phyloP scores from a whole-genome alignment of 2,888 invertebrate genomes.

The Diplazon laetatorius region DNA sequence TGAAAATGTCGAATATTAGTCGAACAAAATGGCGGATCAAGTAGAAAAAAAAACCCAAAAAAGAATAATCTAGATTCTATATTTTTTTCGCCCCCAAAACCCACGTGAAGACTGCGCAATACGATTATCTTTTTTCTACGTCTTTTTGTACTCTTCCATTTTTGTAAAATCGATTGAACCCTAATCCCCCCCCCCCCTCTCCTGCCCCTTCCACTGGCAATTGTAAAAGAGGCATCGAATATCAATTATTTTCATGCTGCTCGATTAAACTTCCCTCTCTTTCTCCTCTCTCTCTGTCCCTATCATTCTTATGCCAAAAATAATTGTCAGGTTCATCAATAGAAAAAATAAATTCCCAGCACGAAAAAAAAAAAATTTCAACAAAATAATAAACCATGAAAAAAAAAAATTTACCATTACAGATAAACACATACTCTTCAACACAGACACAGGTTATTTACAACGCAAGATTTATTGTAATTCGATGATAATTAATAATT shows the following conservation, averaged over 20 bases:
- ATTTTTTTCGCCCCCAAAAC: conserved; percentile 15
- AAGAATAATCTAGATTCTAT: conserved; percentile 13
- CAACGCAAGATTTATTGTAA: conserved; percentile 45
- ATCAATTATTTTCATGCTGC: conserved; percentile 42
- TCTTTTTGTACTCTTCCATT: conserved; percentile 67
- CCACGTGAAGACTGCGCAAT: conserved; percentile 40
- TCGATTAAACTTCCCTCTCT: too few relatives aligned
- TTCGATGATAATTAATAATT: conserved; percentile 48
- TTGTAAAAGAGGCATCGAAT: conserved; percentile 53
- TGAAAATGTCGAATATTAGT: conserved; percentile 6
- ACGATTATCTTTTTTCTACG: conserved; percentile 67
- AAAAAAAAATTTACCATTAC: conserved; percentile 43
- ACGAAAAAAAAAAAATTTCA: conserved; percentile 19
- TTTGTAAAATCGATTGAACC: conserved; percentile 47
- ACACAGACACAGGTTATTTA: conserved; percentile 46
- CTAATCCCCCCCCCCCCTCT: background rate
- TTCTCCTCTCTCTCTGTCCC: too few relatives aligned
- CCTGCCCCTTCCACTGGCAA: conserved; percentile 3
- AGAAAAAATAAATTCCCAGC: too few relatives aligned
- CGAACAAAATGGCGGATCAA: conserved; percentile 23
- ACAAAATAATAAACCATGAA: conserved; percentile 36
- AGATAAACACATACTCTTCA: conserved; percentile 35
- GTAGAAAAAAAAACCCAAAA: conserved; percentile 22
- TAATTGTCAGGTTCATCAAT: conserved; percentile 34
- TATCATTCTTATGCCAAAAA: conserved; percentile 34